Evolutionary conservation across 2,797 vertebrate genomes (phyloP).

Genomic region (Megaceryle alcyon): DNA sequence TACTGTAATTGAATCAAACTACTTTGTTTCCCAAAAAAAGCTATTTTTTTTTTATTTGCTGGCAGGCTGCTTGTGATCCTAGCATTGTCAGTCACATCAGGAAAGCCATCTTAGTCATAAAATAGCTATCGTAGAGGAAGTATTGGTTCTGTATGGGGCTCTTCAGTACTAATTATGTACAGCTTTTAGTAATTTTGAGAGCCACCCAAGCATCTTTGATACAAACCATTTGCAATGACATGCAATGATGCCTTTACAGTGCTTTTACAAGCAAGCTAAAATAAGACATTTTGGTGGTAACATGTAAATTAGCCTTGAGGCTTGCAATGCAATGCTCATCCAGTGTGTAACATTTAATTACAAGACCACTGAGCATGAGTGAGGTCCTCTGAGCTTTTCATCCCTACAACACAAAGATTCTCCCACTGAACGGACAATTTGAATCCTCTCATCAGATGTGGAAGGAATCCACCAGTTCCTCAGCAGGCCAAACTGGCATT

Average conservation of each 20-base stretch:
- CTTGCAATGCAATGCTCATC: conserved; percentile 51
- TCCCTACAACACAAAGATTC: background rate
- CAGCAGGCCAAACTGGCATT: background rate
- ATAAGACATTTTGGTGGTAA: conserved; percentile 60
- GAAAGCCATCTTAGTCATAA: conserved; percentile 43
- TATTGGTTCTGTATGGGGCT: background rate
- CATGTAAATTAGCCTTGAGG: conserved; percentile 67
- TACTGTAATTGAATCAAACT: conserved; percentile 42
- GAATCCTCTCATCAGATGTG: background rate
- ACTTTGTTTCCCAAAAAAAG: background rate
- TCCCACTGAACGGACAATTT: background rate
- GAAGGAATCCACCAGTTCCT: background rate
- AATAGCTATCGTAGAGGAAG: conserved; percentile 7
- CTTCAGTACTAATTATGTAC: conserved; percentile 55
- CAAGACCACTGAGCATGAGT: conserved; percentile 45
- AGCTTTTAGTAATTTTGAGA: conserved; percentile 53
- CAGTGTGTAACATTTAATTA: conserved; percentile 70
- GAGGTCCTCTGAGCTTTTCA: conserved; percentile 30
- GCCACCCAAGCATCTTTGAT: conserved; percentile 48
- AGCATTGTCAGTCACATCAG: conserved; percentile 14
- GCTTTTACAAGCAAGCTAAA: conserved; percentile 55
- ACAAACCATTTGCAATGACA: conserved; percentile 54
- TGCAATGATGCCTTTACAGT: conserved; percentile 13
- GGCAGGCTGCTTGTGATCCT: conserved; percentile 22
- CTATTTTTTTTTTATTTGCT: background rate